phyloP scores from a whole-genome alignment of 2,888 invertebrate genomes.

The Machimus atricapillus region DNA sequence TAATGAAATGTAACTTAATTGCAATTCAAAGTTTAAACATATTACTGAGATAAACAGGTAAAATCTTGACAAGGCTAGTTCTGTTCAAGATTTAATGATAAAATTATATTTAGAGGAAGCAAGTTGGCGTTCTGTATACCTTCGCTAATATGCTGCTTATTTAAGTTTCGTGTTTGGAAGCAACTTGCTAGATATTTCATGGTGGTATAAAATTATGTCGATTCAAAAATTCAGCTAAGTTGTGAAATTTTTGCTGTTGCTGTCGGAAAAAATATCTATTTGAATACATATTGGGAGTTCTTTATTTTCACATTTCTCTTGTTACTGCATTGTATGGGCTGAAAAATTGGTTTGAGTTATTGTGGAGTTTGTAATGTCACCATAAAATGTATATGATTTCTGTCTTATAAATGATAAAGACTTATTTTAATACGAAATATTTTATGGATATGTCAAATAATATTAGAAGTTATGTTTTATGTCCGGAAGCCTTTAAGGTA shows the following conservation, averaged over 20 bases:
- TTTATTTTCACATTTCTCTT: background rate
- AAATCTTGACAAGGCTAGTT: background rate
- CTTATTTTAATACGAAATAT: slow-evolving; percentile 22
- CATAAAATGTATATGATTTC: slow-evolving; percentile 10
- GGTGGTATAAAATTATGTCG: background rate
- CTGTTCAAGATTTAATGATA: background rate
- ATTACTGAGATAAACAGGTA: background rate
- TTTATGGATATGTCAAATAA: slow-evolving; percentile 29
- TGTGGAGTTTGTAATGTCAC: slow-evolving; percentile 13
- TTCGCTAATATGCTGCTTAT: background rate
- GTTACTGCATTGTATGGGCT: slow-evolving; percentile 3
- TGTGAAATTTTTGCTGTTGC: background rate
- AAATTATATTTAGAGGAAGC: background rate
- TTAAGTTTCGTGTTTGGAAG: background rate
- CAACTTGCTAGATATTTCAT: background rate
- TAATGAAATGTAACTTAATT: background rate
- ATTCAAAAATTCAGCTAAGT: background rate
- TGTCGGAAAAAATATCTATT: background rate
- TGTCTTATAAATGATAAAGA: slow-evolving; percentile 28
- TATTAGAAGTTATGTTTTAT: slow-evolving; percentile 34
- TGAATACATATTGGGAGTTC: slow-evolving; percentile 7
- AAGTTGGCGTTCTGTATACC: background rate
- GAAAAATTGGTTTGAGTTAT: slow-evolving; percentile 7
- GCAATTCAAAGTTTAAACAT: background rate
- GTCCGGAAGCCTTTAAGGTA: slow-evolving; percentile 24